Percentiles rank a stretch among this genome's conserved stretches.
Evolutionary conservation across 1,140 invertebrate genomes (phyloP).

Genomic region (Antheraea mylitta): DNA sequence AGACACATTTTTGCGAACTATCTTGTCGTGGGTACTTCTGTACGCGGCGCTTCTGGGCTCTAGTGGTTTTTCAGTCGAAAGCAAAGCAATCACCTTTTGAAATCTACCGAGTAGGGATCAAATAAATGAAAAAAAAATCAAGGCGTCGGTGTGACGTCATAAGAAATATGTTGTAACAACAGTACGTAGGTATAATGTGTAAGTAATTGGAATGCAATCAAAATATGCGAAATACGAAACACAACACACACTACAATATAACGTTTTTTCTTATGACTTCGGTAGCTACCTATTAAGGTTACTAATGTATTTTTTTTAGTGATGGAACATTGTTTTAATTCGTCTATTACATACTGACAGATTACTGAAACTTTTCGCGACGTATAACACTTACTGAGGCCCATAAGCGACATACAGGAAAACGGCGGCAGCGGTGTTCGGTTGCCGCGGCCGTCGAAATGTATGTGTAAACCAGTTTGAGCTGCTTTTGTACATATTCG

Average conservation of each 20-base stretch:
- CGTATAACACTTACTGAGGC: constrained; percentile 19
- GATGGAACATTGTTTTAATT: constrained; percentile 6
- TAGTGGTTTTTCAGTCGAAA: constrained; percentile 36
- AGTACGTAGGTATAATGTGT: background rate
- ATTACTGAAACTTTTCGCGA: background rate
- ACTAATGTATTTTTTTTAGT: constrained; percentile 8
- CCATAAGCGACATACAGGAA: constrained; percentile 50
- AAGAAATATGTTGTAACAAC: constrained; percentile 29
- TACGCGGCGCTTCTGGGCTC: constrained; percentile 1
- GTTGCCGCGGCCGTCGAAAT: constrained; percentile 46
- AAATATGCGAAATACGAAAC: constrained; percentile 15
- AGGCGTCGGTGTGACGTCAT: constrained; percentile 33
- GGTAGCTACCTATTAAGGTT: background rate
- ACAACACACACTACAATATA: constrained; percentile 6
- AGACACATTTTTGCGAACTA: constrained; percentile 36
- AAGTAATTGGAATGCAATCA: constrained; percentile 26
- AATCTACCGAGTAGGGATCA: constrained; percentile 41
- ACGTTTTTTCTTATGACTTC: constrained; percentile 5
- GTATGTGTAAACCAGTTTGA: constrained; percentile 68
- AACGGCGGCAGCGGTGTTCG: constrained; percentile 45
- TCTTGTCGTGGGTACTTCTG: constrained; percentile 39
- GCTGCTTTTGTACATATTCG: constrained; percentile 67
- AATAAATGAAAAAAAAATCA: constrained; percentile 39
- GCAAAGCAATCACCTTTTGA: constrained; percentile 37
- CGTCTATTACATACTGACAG: constrained; percentile 3